Evolutionary conservation across 1,140 invertebrate species (phyloP), one percentile per base, ranked within the genome.

Genomic region (Phthorimaea operculella): DNA sequence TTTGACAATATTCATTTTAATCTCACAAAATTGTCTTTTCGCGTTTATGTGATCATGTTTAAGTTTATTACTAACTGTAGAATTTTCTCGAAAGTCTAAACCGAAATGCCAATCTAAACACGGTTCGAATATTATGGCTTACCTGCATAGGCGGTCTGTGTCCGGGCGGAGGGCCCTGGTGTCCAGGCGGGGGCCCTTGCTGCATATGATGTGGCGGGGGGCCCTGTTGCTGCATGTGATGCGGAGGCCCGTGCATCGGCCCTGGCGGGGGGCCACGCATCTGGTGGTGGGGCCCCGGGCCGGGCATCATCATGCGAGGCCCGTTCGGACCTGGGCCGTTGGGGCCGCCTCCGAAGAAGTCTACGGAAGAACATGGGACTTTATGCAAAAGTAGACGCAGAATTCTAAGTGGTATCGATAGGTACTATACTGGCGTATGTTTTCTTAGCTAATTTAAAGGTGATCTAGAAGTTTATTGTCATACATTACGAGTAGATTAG

Each of bases 131-230:
- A n/a, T n/a, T n/a, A n/a, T n/a, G n/a, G n/a, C n/a, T 21, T 50
- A 90, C 90, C 68, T 89, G 89, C 89, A 92, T 90, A 1, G 91
- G 91, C 0, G 90, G 91, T 8, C 91, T 90, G 59, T 90, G 89
- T 4, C 21, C 21, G 68, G 90, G 82, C 50, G 87, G 86, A 17
- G 87, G 87, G 39, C 84, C 82, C 60, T 85, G 83, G 59, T 88
- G 87, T 58, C 87, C 85, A 8, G 77, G 79, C 5, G 79, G 82
- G 0, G 74, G 77, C 3, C 81, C 82, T 45, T 83, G 83, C 28
- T 70, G 74, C 77, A 81, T 67, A 34, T 80, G 80, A 51, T 86
- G 85, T 15, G 83, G 82, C 14, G 81, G 83, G 0, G 82, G 83
- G 10, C 84, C 83, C 48, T 80, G 79, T 58, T 79, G 82, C 17